Evolutionary conservation across 2,888 invertebrate species (phyloP).

Genomic region (Incurvaria masculella): DNA sequence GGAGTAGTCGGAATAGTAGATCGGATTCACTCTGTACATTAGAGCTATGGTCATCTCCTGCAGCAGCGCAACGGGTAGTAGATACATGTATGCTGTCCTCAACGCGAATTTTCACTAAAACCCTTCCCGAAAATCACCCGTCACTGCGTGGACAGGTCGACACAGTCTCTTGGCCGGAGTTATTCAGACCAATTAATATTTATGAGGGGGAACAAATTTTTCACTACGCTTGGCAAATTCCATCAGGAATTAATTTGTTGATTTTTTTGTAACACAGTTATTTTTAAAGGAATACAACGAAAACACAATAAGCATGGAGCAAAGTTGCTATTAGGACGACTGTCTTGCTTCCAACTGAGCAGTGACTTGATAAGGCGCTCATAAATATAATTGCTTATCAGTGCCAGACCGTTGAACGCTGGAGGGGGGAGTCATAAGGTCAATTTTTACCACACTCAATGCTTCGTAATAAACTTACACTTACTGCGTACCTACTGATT

Average conservation of each 20-base stretch:
- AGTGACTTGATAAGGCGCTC: background rate
- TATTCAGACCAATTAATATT: background rate
- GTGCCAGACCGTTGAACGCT: background rate
- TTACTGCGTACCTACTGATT: background rate
- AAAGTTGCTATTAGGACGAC: no score
- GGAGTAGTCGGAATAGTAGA: slow-evolving; percentile 66
- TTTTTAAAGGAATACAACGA: no score
- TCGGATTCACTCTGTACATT: slow-evolving; percentile 60
- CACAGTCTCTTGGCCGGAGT: background rate
- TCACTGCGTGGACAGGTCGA: background rate
- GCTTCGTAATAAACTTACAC: background rate
- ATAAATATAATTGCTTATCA: background rate
- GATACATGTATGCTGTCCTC: slow-evolving; percentile 45
- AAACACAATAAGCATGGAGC: no score
- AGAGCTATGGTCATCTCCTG: slow-evolving; percentile 52
- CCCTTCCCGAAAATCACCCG: background rate
- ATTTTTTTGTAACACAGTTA: no score
- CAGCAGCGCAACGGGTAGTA: slow-evolving; percentile 31
- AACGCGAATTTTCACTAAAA: slow-evolving; percentile 30
- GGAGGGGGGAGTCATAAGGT: background rate
- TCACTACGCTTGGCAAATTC: background rate
- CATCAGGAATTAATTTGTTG: background rate
- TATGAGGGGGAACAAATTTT: background rate
- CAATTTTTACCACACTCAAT: background rate
- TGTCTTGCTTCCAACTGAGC: background rate